Evolutionary conservation across 2,888 invertebrate genomes (phyloP).

Genomic region (Drosophila testacea): DNA sequence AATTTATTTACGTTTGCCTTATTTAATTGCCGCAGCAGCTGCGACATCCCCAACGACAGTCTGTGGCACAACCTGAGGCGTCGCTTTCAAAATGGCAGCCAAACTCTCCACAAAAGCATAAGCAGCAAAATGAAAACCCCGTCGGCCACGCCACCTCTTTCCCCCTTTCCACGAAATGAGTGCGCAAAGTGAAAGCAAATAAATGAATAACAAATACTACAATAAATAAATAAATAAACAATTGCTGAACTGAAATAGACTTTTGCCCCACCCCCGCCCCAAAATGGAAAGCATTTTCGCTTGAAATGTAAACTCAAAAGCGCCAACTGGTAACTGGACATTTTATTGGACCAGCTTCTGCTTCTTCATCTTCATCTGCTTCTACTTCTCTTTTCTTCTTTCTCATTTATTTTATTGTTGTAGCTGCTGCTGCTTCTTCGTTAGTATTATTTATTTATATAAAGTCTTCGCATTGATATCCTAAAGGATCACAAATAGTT

Average conservation of each 20-base stretch:
- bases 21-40: conserved; percentile 70
- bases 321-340: conserved; percentile 38
- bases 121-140: neutral
- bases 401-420: conserved; percentile 17
- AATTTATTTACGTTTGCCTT: conserved; percentile 72
- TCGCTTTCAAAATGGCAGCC: conserved; percentile 45
- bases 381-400: neutral
- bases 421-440: conserved; percentile 49
- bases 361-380: conserved; percentile 16
- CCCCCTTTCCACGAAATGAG: conserved; percentile 3
- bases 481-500: conserved; percentile 20
- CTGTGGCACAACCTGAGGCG: conserved; percentile 46
- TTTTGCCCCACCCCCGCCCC: conserved; percentile 1
- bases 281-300: conserved; percentile 48
- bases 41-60: conserved; percentile 12
- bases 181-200: conserved; percentile 56
- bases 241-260: conserved; percentile 45
- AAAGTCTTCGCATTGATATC: conserved; percentile 61
- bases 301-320: conserved; percentile 15
- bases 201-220: conserved; percentile 62
- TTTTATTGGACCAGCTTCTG: conserved; percentile 7
- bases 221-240: conserved; percentile 62
- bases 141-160: too few relatives aligned
- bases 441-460: conserved; percentile 69
- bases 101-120: conserved; percentile 11